Percentiles rank a stretch among this genome's conserved stretches.
Conservation (phyloP, 2,888 invertebrate species). For the Aphrophora alni region DNA sequence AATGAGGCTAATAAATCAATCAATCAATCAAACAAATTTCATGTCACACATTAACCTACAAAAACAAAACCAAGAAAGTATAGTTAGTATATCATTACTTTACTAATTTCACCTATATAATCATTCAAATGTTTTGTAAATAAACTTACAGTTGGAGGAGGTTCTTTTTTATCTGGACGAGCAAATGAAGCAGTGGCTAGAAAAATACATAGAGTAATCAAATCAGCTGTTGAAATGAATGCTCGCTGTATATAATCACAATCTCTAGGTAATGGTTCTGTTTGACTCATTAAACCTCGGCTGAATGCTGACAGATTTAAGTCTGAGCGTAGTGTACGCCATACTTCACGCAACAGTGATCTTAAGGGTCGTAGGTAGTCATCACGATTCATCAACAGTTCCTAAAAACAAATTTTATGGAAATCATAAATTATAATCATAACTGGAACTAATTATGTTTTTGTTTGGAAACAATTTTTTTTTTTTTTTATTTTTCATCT, state of each 20-base stretch:
- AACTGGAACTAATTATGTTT: too few relatives aligned
- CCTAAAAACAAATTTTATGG: conserved; percentile 63
- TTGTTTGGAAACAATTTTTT: too few relatives aligned
- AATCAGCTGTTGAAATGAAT: conserved; percentile 81
- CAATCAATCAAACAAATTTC: too few relatives aligned
- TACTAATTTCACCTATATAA: too few relatives aligned
- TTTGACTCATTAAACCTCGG: conserved; percentile 63
- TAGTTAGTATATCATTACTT: too few relatives aligned
- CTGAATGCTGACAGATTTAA: conserved; percentile 82
- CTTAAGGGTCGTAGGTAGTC: conserved; percentile 89
- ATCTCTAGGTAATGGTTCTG: conserved; percentile 65
- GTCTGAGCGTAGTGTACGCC: conserved; percentile 81
- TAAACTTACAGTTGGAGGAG: conserved; percentile 40
- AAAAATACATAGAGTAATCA: conserved; percentile 85
- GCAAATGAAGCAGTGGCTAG: conserved; percentile 75
- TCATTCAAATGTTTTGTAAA: too few relatives aligned
- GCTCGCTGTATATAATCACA: conserved; percentile 82
- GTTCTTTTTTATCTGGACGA: conserved; percentile 62
- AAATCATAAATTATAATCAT: too few relatives aligned
- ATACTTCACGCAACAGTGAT: conserved; percentile 86
- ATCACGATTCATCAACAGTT: conserved; percentile 84
- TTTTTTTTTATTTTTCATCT: too few relatives aligned
- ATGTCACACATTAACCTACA: too few relatives aligned
- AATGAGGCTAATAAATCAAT: too few relatives aligned
- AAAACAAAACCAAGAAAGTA: too few relatives aligned